Evolutionary conservation across 2,888 invertebrate species (phyloP).

Genomic region (Empis stercorea): DNA sequence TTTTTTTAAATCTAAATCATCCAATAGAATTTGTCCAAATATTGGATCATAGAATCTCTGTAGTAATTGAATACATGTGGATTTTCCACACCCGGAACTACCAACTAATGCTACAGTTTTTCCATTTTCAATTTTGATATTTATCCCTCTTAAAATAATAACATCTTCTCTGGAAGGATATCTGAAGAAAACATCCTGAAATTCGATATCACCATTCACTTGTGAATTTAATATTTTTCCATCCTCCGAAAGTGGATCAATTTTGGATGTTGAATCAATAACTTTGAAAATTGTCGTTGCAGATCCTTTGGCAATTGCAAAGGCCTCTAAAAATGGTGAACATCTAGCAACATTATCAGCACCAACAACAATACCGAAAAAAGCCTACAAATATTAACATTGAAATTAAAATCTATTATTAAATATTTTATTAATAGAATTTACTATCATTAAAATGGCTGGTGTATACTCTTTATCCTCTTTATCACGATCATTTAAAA

Average conservation of each 20-base stretch:
- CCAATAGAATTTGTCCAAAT: conserved; percentile 41
- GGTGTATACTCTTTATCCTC: conserved; percentile 48
- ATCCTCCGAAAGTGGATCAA: conserved; percentile 53
- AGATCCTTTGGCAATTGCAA: conserved; percentile 55
- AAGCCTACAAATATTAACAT: conserved; percentile 11
- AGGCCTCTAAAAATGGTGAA: conserved; percentile 58
- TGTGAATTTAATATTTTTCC: conserved; percentile 43
- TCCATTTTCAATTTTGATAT: conserved; percentile 44
- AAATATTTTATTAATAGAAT: not conserved
- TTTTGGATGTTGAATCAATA: conserved; percentile 55
- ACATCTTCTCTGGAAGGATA: conserved; percentile 67
- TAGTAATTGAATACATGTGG: conserved; percentile 63
- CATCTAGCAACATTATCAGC: conserved; percentile 61
- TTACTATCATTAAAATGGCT: conserved; percentile 55
- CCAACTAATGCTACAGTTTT: conserved; percentile 60
- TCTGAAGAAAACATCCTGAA: conserved; percentile 51
- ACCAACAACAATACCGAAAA: conserved; percentile 63
- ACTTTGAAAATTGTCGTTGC: conserved; percentile 61
- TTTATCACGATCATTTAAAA: conserved; percentile 46
- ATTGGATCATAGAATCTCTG: conserved; percentile 52
- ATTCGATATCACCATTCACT: conserved; percentile 50
- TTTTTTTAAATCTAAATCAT: conserved; percentile 47
- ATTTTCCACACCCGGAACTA: conserved; percentile 67
- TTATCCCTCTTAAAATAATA: conserved; percentile 50
- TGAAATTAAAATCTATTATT: not conserved